Evolutionary conservation across 1,140 invertebrate species (phyloP).

Genomic region (Aplysia californica): DNA sequence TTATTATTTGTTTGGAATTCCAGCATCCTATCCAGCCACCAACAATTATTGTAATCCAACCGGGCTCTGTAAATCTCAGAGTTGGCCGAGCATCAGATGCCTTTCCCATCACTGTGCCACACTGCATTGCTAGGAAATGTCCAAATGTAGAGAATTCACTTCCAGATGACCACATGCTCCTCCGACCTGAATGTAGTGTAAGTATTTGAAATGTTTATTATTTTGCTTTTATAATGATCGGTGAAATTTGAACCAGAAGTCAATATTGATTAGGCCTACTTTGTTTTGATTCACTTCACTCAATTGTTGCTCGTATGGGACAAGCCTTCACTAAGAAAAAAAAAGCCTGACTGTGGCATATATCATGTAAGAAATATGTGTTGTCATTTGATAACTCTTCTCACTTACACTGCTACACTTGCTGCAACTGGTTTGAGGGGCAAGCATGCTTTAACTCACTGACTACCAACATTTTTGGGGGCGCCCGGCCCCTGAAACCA

Average conservation of each 20-base stretch:
- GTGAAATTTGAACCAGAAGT: background rate
- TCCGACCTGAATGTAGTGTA: slow-evolving; percentile 55
- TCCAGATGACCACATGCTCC: slow-evolving; percentile 30
- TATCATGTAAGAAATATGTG: background rate
- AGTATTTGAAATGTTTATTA: slow-evolving; percentile 5
- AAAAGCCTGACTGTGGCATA: background rate
- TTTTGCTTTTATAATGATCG: background rate
- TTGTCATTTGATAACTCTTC: background rate
- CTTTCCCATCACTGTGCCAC: slow-evolving; percentile 84
- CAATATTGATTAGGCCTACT: background rate
- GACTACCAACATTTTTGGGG: no score
- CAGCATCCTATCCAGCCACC: slow-evolving; percentile 57
- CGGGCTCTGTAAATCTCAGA: slow-evolving; percentile 88
- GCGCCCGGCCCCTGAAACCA: no score
- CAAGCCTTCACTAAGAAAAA: background rate
- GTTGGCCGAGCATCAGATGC: slow-evolving; percentile 91
- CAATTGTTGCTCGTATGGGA: background rate
- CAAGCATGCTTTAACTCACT: no score
- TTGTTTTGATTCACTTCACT: background rate
- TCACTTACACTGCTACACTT: background rate
- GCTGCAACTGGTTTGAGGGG: no score
- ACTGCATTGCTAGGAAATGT: slow-evolving; percentile 82
- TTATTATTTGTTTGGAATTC: background rate
- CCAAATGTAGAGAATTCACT: background rate
- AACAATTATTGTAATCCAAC: slow-evolving; percentile 89